Evolutionary conservation across 2,888 invertebrate species (phyloP).

Genomic region (Sesia bembeciformis): DNA sequence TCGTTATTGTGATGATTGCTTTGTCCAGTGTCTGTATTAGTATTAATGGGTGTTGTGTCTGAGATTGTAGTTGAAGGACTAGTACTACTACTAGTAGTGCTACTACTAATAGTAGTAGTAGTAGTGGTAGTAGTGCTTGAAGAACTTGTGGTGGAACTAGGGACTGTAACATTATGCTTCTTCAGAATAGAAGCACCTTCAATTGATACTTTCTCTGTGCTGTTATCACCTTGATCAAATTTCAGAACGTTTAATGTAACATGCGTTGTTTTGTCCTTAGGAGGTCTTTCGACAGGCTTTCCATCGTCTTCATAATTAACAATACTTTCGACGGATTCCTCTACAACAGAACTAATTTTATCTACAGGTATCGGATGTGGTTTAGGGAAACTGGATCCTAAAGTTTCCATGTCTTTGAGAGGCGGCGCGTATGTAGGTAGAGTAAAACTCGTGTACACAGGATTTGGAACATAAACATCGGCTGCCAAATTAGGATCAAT

Average conservation of each 20-base stretch:
- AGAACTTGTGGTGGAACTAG: slow-evolving; percentile 15
- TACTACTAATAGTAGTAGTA: slow-evolving; percentile 2
- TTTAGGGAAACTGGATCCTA: slow-evolving; percentile 76
- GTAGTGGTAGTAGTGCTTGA: slow-evolving; percentile 12
- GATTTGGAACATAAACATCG: slow-evolving; percentile 54
- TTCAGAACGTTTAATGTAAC: slow-evolving; percentile 53
- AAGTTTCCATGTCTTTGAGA: slow-evolving; percentile 74
- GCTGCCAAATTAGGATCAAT: slow-evolving; percentile 43
- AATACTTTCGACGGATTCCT: slow-evolving; percentile 27
- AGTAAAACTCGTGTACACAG: slow-evolving; percentile 79
- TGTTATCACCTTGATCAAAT: slow-evolving; percentile 43
- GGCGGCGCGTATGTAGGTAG: slow-evolving; percentile 77
- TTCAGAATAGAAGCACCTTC: slow-evolving; percentile 65
- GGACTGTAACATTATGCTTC: slow-evolving; percentile 32
- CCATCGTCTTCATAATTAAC: slow-evolving; percentile 43
- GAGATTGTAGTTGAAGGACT: slow-evolving; percentile 11
- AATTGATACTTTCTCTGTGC: slow-evolving; percentile 52
- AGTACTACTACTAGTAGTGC: slow-evolving; percentile 10
- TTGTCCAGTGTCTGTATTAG: slow-evolving; percentile 11
- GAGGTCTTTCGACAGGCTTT: slow-evolving; percentile 57
- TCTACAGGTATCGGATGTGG: slow-evolving; percentile 81
- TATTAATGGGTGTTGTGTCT: slow-evolving; percentile 11
- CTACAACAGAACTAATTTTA: slow-evolving; percentile 70
- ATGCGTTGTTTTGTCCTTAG: slow-evolving; percentile 65
- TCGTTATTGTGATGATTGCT: slow-evolving; percentile 15